phyloP scores from a whole-genome alignment of 2,113 vertebrate species.

The Tautogolabrus adspersus region DNA sequence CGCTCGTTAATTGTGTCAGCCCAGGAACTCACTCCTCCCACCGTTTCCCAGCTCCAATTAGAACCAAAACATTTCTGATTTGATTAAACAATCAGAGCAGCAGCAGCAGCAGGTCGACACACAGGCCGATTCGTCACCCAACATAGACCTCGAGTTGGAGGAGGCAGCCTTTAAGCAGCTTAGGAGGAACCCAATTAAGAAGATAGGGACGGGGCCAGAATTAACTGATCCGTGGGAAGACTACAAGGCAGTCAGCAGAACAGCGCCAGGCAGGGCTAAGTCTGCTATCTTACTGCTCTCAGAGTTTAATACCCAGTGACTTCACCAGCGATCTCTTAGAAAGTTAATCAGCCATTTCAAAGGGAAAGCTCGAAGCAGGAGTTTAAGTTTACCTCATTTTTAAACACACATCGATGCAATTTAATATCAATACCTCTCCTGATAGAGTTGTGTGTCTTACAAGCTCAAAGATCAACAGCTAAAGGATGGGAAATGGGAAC shows the following conservation, averaged over 20 bases:
- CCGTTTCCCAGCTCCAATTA: conserved; percentile 17
- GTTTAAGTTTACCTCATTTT: background rate
- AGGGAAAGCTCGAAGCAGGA: background rate
- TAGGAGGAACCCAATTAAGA: conserved; percentile 55
- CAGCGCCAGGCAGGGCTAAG: no score
- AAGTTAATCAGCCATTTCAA: conserved; percentile 9
- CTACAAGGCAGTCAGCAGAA: background rate
- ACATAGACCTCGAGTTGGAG: background rate
- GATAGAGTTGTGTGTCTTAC: background rate
- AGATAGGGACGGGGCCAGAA: conserved; percentile 9
- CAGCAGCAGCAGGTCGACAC: background rate
- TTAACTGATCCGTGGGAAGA: conserved; percentile 21
- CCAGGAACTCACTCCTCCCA: background rate
- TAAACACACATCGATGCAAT: background rate
- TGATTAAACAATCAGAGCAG: conserved; percentile 1
- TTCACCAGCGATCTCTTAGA: background rate
- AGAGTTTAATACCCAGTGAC: background rate
- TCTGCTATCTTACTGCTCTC: background rate
- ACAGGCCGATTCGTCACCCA: background rate
- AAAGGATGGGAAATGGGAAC: background rate
- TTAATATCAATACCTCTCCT: background rate
- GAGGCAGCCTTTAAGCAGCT: conserved; percentile 51
- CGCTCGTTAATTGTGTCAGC: background rate
- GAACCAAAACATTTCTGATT: background rate
- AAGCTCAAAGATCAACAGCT: background rate